Evolutionary conservation across 2,888 invertebrate genomes (phyloP).

Genomic region (Prenolepis imparis): DNA sequence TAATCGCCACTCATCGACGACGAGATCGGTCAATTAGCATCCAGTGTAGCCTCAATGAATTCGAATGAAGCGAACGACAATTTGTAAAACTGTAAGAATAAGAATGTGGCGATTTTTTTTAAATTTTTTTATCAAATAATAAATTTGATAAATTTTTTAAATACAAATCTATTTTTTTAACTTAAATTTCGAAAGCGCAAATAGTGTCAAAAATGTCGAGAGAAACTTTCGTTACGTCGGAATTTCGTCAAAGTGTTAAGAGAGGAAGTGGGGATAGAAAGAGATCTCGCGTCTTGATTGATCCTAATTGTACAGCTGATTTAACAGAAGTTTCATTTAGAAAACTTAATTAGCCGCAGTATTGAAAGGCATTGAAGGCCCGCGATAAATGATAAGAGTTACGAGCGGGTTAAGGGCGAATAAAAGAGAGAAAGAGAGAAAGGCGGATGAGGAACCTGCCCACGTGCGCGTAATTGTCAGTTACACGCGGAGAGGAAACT

Average conservation of each 20-base stretch:
- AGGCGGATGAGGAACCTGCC: constrained; percentile 44
- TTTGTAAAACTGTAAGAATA: not conserved
- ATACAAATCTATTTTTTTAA: not conserved
- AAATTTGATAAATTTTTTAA: constrained; percentile 15
- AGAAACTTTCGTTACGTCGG: not conserved
- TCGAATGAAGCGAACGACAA: not conserved
- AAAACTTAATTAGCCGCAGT: not conserved
- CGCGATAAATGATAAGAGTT: constrained; percentile 59
- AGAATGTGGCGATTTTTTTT: not conserved
- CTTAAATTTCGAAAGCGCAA: not conserved
- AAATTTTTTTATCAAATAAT: not conserved
- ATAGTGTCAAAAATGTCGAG: not conserved
- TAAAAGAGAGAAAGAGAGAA: not conserved
- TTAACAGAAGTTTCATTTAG: constrained; percentile 36
- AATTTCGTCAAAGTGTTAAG: not conserved
- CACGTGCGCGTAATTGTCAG: constrained; percentile 78
- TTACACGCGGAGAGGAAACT: constrained; percentile 76
- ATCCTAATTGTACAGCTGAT: constrained; percentile 1
- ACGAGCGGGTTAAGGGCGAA: constrained; percentile 37
- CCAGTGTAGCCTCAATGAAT: constrained; percentile 14
- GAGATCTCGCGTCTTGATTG: constrained; percentile 5
- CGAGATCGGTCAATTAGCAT: constrained; percentile 39
- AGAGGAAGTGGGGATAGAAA: constrained; percentile 11
- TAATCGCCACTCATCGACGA: not conserved
- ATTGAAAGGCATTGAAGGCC: constrained; percentile 37